These are phyloP conservation scores for Mus minutoides DNA, from an alignment of 2,797 vertebrate species.

Conservation along the genomic window DNA sequence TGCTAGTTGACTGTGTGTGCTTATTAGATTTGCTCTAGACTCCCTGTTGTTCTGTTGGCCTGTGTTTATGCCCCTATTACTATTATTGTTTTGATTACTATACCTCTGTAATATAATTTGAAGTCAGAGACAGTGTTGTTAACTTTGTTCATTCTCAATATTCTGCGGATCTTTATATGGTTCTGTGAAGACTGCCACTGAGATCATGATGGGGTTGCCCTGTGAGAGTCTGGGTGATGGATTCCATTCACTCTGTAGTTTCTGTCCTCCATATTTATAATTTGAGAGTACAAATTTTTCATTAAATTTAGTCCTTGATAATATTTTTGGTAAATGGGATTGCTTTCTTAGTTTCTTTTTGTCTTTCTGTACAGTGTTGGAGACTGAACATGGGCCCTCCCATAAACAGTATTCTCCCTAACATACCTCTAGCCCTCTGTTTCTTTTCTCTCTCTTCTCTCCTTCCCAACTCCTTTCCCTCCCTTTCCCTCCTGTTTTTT, in stretches of 20 bases:
- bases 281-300: not conserved
- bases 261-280: not conserved
- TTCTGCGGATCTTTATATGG: not conserved
- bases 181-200: not conserved
- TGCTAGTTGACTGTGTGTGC: not conserved
- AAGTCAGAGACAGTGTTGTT: not conserved
- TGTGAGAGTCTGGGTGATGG: not conserved
- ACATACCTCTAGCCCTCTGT: not conserved
- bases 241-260: not conserved
- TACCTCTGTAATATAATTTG: not conserved
- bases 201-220: not conserved
- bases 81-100: not conserved
- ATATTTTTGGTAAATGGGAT: not conserved
- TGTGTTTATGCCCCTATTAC: not conserved
- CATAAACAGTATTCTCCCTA: not conserved
- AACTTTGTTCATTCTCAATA: not conserved
- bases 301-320: not conserved
- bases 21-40: not conserved
- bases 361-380: not conserved
- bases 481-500: not conserved
- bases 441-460: not conserved
- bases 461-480: not conserved
- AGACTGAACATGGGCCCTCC: not conserved
- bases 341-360: not conserved
- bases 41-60: not conserved